phyloP scores from a whole-genome alignment of 92 coral and sea anemone species.

The Nematostella vectensis region DNA sequence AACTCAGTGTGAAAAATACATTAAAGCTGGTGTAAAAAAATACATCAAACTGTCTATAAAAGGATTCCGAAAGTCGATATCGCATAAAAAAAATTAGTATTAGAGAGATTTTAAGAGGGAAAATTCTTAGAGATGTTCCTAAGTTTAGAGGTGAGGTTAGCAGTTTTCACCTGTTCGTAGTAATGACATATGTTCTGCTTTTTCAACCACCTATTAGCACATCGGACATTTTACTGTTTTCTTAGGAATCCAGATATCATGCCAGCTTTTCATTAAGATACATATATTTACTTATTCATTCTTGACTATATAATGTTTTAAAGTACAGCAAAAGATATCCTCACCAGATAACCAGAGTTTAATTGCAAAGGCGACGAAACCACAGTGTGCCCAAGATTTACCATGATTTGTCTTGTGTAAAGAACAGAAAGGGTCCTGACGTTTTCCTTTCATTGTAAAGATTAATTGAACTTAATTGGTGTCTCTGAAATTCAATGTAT shows the following conservation, averaged over 20 bases:
- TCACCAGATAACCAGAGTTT: conserved; percentile 50
- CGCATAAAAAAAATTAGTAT: no score
- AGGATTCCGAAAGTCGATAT: no score
- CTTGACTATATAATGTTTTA: conserved; percentile 43
- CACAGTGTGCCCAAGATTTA: conserved; percentile 60
- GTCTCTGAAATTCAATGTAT: conserved; percentile 89
- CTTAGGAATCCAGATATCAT: conserved; percentile 56
- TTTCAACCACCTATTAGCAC: conserved; percentile 55
- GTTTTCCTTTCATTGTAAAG: conserved; percentile 79
- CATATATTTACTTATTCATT: conserved; percentile 58
- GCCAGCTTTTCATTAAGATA: conserved; percentile 72
- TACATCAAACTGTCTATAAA: no score
- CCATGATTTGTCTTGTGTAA: conserved; percentile 59
- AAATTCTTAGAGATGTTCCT: no score
- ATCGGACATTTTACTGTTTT: conserved; percentile 70
- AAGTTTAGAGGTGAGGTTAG: no score
- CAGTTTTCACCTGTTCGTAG: conserved; percentile 64
- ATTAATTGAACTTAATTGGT: conserved; percentile 89
- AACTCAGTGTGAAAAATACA: no score
- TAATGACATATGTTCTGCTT: conserved; percentile 59
- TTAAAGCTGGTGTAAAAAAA: no score
- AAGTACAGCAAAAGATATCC: conserved; percentile 35
- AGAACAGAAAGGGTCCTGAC: conserved; percentile 65
- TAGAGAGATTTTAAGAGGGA: no score
- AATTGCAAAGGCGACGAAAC: conserved; percentile 59